Base-by-base conservation (phyloP, 1,140 invertebrate genomes). In the Drosophila mojavensis region DNA sequence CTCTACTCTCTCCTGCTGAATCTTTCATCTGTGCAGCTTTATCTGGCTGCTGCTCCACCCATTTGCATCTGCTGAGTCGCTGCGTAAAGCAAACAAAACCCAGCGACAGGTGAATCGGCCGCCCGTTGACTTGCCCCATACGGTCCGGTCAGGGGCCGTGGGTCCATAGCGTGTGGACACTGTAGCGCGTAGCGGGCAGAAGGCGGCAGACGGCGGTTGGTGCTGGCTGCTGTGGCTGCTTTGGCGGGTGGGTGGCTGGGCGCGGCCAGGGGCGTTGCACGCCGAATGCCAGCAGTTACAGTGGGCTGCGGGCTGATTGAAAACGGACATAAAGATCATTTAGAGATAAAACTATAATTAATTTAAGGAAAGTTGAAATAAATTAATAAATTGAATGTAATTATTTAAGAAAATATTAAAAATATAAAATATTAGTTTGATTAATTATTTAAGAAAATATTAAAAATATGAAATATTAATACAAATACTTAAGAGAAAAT, bases 91-190 rank as follows among this genome's bases (percentile, higher is more conserved):
- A 83, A 88, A 88, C 80, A 89, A 88, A 88, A 71, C 59, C 60
- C 58, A 47, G 84, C 84, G 83, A 88, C 83, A 88, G 83, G 83
- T 88, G 83, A 88, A 88, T 88, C 75, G 84, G 78, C 83, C 84
- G 83, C 83, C 83, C 84, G 83, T 88, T 53, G 83, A 86, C 73
- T 89, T 71, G 84, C 80, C 77, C 79, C 80, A 89, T 88, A 89
- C 83, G 80, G 74, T 73, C 62, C 43, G 43, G 43, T 47, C 43
- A 26, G 48, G 48, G 58, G 58, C 58, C 10, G 58, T 30, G 65
- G 48, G 6, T 68, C 20, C 33, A 36, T 9, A 13, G 10, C 28
- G 17, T 47, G 36, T 50, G 48, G 48, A 20, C 24, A 50, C 20
- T 26, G 15, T 17, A 15, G 43, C 2, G 43, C 10, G 36, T 13